phyloP scores from a whole-genome alignment of 2,888 invertebrate genomes.

The Hemithea aestivaria region DNA sequence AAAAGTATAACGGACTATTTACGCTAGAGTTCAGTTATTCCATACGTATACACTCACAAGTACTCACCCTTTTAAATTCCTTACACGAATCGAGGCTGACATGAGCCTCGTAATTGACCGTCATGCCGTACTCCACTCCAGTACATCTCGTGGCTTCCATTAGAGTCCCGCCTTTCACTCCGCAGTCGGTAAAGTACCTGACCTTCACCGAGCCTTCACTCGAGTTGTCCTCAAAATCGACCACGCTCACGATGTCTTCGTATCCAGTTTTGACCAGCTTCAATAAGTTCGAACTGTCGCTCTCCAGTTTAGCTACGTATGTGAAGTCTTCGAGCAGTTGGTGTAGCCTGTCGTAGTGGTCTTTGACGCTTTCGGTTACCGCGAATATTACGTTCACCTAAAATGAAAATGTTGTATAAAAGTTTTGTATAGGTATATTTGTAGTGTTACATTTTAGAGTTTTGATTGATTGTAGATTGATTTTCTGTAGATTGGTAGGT shows the following conservation, averaged over 20 bases:
- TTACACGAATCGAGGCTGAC: slow-evolving; percentile 79
- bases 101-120: slow-evolving; percentile 82
- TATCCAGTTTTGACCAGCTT: slow-evolving; percentile 90
- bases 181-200: slow-evolving; percentile 86
- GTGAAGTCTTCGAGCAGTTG: slow-evolving; percentile 85
- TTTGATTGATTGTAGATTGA: no score
- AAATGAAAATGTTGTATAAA: slow-evolving; percentile 28
- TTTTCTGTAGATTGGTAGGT: no score
- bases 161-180: slow-evolving; percentile 64
- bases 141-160: slow-evolving; percentile 78
- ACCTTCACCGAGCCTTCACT: slow-evolving; percentile 81
- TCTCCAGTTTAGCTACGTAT: slow-evolving; percentile 87
- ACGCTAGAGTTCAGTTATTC: no score
- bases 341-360: slow-evolving; percentile 84
- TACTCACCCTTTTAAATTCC: slow-evolving; percentile 63
- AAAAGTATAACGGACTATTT: no score
- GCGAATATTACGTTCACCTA: slow-evolving; percentile 92
- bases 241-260: slow-evolving; percentile 84
- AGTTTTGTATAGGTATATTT: no score
- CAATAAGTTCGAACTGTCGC: slow-evolving; percentile 92
- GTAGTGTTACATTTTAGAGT: no score
- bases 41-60: slow-evolving; percentile 1
- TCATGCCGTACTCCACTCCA: slow-evolving; percentile 80
- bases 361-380: slow-evolving; percentile 84
- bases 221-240: slow-evolving; percentile 80